Percentiles rank a stretch among this genome's conserved stretches.
Evolutionary conservation across 2,797 vertebrate genomes (phyloP).

Genomic region (Myotis myotis): DNA sequence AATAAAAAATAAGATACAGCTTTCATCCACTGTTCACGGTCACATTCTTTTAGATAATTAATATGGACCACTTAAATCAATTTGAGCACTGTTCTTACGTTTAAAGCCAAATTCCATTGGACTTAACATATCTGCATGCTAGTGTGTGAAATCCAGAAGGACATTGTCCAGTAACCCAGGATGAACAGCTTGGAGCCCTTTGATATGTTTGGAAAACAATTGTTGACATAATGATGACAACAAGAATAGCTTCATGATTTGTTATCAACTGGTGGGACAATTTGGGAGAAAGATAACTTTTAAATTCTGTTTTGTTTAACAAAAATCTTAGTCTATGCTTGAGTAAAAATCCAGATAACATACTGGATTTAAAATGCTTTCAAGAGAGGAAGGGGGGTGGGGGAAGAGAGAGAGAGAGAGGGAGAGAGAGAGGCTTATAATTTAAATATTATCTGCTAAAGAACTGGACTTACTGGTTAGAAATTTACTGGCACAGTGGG

Average conservation of each 20-base stretch:
- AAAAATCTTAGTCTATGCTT: background rate
- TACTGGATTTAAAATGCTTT: background rate
- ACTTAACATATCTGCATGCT: background rate
- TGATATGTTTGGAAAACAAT: background rate
- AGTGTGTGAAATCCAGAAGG: background rate
- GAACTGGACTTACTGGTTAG: background rate
- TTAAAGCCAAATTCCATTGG: conserved; percentile 24
- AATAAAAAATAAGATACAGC: conserved; percentile 36
- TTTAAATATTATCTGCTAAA: background rate
- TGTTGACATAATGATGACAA: background rate
- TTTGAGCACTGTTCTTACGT: background rate
- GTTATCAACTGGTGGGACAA: background rate
- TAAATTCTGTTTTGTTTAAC: conserved; percentile 18
- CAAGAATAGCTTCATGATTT: background rate
- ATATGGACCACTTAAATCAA: conserved; percentile 37
- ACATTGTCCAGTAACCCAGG: background rate
- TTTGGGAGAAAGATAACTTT: background rate
- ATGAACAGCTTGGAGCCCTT: background rate
- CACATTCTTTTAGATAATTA: conserved; percentile 56
- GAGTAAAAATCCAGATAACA: conserved; percentile 8
- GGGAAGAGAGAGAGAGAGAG: too few relatives aligned
- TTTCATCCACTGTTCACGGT: conserved; percentile 10
- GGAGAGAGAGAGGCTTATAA: background rate
- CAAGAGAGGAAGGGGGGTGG: background rate
- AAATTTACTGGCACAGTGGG: background rate